These are phyloP conservation scores for Isurus oxyrinchus DNA, from an alignment of 2,113 vertebrate species.

Conservation along the genomic window DNA sequence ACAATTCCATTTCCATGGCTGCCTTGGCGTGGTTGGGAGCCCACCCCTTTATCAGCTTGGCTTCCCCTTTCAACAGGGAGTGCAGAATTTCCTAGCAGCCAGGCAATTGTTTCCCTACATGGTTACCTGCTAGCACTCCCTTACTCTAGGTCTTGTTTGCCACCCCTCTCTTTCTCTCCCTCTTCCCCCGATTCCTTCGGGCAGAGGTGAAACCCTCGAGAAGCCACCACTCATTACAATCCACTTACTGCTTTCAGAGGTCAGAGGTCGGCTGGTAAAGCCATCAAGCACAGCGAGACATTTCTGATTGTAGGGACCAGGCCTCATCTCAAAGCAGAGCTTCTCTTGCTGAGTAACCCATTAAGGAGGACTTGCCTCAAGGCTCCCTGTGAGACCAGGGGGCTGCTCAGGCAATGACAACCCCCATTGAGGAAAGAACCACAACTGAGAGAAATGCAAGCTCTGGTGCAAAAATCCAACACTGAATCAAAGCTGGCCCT, in stretches of 20 bases:
- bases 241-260: neutral
- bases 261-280: neutral
- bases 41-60: neutral
- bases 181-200: neutral
- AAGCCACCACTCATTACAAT: neutral
- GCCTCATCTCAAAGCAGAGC: neutral
- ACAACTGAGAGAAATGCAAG: neutral
- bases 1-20: neutral
- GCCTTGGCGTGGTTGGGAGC: neutral
- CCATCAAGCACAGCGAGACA: neutral
- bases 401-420: neutral
- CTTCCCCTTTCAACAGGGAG: neutral
- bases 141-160: neutral
- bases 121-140: neutral
- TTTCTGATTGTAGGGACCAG: neutral
- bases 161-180: neutral
- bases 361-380: neutral
- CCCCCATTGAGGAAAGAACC: neutral
- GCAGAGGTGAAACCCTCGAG: neutral
- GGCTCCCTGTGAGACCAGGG: neutral
- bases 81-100: neutral
- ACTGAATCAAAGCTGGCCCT: neutral
- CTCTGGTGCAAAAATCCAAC: neutral
- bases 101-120: neutral
- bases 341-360: neutral